Evolutionary conservation across 2,113 vertebrate genomes (phyloP).

Genomic region (Lutjanus erythropterus): DNA sequence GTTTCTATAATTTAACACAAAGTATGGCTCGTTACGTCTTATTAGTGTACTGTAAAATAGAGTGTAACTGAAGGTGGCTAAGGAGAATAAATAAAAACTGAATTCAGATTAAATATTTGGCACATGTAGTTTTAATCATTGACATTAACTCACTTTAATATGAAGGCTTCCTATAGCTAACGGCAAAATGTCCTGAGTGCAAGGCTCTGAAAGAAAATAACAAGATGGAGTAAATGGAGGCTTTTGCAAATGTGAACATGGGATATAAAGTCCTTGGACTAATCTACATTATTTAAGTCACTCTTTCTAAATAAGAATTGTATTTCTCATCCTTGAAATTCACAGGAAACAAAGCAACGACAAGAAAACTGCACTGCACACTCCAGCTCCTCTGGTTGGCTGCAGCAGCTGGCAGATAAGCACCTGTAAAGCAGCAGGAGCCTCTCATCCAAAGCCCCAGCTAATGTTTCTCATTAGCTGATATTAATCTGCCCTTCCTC

Average conservation of each 20-base stretch:
- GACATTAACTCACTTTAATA: conserved; percentile 48
- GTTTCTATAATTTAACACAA: no score
- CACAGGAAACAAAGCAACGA: conserved; percentile 23
- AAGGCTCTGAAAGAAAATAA: conserved; percentile 21
- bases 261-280: conserved; percentile 1
- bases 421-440: conserved; percentile 47
- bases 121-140: conserved; percentile 37
- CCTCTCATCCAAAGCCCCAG: conserved; percentile 20
- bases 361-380: neutral
- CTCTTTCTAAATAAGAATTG: neutral
- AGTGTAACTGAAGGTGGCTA: neutral
- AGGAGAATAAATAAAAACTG: conserved; percentile 1
- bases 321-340: conserved; percentile 18
- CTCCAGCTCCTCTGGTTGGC: neutral
- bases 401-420: conserved; percentile 21
- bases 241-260: neutral
- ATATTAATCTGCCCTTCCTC: conserved; percentile 46
- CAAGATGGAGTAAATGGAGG: neutral
- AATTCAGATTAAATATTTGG: conserved; percentile 34
- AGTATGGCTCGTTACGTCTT: no score
- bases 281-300: conserved; percentile 6
- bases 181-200: conserved; percentile 10
- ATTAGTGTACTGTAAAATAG: no score
- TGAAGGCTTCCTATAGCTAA: conserved; percentile 17
- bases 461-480: conserved; percentile 46